A percentile compares a stretch with the other conserved stretches of the same genome.
phyloP scores from a whole-genome alignment of 2,888 invertebrate species.

The Seira musarum region DNA sequence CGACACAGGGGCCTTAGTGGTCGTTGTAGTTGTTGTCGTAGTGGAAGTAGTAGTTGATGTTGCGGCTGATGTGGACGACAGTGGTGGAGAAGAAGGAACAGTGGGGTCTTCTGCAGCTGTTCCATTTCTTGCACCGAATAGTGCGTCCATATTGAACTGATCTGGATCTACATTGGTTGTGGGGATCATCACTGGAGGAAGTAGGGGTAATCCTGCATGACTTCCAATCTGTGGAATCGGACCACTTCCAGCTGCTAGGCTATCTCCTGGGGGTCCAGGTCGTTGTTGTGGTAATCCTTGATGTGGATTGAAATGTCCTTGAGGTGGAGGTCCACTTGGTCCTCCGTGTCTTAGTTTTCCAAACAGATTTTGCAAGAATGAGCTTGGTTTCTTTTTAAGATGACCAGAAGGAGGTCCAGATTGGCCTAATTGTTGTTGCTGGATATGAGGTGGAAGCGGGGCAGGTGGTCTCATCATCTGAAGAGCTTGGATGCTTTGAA shows the following conservation, averaged over 20 bases:
- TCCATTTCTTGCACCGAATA: conserved; percentile 56
- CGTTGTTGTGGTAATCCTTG: neutral
- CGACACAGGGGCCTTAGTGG: neutral
- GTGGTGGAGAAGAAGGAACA: neutral
- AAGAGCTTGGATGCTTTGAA: conserved; percentile 3
- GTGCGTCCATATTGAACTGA: conserved; percentile 47
- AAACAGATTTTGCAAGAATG: conserved; percentile 51
- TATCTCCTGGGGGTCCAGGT: neutral
- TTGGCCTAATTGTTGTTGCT: conserved; percentile 18
- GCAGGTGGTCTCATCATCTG: conserved; percentile 13
- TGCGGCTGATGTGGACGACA: no score
- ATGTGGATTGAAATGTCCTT: neutral
- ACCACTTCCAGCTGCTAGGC: conserved; percentile 25
- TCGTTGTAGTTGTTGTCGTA: neutral
- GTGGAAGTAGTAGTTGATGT: neutral
- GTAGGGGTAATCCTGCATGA: conserved; percentile 19
- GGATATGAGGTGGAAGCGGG: conserved; percentile 27
- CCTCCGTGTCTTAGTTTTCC: conserved; percentile 48
- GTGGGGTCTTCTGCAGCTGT: conserved; percentile 26
- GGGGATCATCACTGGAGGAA: conserved; percentile 50
- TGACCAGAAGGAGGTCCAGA: conserved; percentile 29
- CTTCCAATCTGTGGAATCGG: conserved; percentile 7
- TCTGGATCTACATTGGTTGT: conserved; percentile 2
- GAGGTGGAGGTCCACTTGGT: conserved; percentile 12
- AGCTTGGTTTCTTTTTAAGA: conserved; percentile 52